Evolutionary conservation across 2,888 invertebrate genomes (phyloP), one percentile per base, ranked within the genome.

Genomic region (Campoletis raptor): DNA sequence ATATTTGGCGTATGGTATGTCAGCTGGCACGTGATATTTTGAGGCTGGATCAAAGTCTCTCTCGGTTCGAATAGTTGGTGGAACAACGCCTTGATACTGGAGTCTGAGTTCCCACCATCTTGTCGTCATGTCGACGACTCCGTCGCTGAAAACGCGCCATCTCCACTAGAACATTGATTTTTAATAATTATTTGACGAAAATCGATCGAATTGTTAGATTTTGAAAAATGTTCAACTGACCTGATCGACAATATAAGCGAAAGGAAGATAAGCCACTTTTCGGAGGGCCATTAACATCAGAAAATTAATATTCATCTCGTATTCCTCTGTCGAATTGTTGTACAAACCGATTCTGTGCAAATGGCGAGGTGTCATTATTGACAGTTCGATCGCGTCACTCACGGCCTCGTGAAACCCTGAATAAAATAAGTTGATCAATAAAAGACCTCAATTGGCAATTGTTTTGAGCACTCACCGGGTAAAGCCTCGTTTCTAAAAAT

Each of bases 401-500:
- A 98, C 95, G 0, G 97, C 98, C 94, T 98, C 98, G 91, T 98
- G 98, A 92, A 98, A 98, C 9, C 97, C 98, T 97, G 12, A 36
- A 36, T 0, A 30, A 54, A 37, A 57, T 2, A 64, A 30, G 9
- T 8, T 18, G 7, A 0, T 30, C 15, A 40, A 67, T 15, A n/a
- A 37, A 18, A 18, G 18, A 30, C 12, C 30, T 57, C 57, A 10
- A 57, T 57, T 12, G 24, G 4, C 24, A 10, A 1, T 10, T 7
- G 30, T 9, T 5, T 15, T 6, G 7, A 73, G 12, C 30, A 74
- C 83, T 90, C 91, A 97, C 98, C 98, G 89, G 98, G 97, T 92
- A 98, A 97, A 0, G 98, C 97, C 54, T 98, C 98, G 88, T 96
- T 97, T 83, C 97, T 95, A 94, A 97, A 98, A 10, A 97, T 93